Evolutionary conservation across 2,888 invertebrate genomes (phyloP).

Genomic region (Hofmannophila pseudospretella): DNA sequence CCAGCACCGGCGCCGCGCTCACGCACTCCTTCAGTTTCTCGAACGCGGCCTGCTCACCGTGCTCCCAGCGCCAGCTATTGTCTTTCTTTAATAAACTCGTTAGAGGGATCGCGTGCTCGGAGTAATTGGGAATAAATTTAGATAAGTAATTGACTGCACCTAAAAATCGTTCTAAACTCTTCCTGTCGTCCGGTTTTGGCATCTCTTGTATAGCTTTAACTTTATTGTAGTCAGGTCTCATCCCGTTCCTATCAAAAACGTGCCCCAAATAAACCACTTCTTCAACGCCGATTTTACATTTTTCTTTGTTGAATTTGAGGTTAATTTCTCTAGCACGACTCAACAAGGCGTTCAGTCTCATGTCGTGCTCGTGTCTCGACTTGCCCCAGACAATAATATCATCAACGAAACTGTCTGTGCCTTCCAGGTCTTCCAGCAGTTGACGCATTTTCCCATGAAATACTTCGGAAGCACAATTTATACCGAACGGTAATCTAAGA

Average conservation of each 20-base stretch:
- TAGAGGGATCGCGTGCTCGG: conserved; percentile 8
- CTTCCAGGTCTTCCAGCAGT: conserved; percentile 14
- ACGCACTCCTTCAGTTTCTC: conserved; percentile 7
- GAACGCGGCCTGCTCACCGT: conserved; percentile 2
- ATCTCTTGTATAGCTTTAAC: conserved; percentile 17
- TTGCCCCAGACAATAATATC: conserved; percentile 17
- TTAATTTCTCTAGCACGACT: conserved; percentile 12
- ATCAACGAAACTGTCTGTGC: conserved; percentile 16
- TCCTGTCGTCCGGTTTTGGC: conserved; percentile 11
- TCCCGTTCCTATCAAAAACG: conserved; percentile 15
- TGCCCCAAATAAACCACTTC: conserved; percentile 20
- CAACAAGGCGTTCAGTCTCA: conserved; percentile 12
- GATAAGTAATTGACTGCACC: conserved; percentile 15
- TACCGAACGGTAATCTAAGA: conserved; percentile 9
- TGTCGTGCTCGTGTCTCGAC: conserved; percentile 14
- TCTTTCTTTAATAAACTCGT: conserved; percentile 14
- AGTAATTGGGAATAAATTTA: conserved; percentile 16
- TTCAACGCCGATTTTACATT: conserved; percentile 12
- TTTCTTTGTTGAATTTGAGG: conserved; percentile 19
- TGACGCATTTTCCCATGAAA: conserved; percentile 10
- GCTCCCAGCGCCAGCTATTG: conserved; percentile 10
- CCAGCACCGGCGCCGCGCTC: conserved; percentile 12
- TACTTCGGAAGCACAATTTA: conserved; percentile 10
- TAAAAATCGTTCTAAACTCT: conserved; percentile 17
- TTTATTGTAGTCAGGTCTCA: conserved; percentile 14